phyloP scores from a whole-genome alignment of 2,888 invertebrate genomes.

The Bellardia pandia region DNA sequence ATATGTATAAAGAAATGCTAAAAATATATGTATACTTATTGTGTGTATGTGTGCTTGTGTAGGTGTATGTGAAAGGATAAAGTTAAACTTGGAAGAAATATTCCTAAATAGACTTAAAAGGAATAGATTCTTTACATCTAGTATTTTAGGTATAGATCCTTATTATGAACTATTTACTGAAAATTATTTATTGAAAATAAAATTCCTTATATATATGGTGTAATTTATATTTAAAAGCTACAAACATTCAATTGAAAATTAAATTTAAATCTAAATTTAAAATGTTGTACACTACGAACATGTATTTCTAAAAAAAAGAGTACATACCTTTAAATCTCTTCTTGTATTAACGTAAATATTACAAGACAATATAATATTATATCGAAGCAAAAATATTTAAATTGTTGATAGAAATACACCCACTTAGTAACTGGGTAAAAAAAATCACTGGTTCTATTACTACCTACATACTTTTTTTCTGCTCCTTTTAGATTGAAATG shows the following conservation, averaged over 20 bases:
- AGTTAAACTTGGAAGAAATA: conserved; percentile 59
- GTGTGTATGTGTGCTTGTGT: background rate
- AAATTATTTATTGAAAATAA: too few species aligned
- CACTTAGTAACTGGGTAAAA: conserved; percentile 38
- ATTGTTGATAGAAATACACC: conserved; percentile 60
- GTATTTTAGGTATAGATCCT: too few species aligned
- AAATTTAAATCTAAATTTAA: too few species aligned
- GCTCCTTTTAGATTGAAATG: background rate
- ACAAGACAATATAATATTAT: conserved; percentile 56
- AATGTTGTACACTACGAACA: too few species aligned
- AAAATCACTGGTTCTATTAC: conserved; percentile 38
- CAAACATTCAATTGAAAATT: too few species aligned
- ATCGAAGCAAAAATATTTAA: conserved; percentile 54
- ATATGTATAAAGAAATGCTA: conserved; percentile 55
- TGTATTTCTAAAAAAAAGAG: background rate
- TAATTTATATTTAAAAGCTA: too few species aligned
- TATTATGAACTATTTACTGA: too few species aligned
- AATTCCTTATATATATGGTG: too few species aligned
- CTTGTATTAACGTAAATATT: conserved; percentile 14
- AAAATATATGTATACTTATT: background rate
- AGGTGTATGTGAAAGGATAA: conserved; percentile 58
- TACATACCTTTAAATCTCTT: conserved; percentile 22
- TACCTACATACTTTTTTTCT: conserved; percentile 17
- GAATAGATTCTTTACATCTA: background rate
- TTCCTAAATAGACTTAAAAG: background rate